These are phyloP conservation scores for Melanotaenia duboulayi DNA, from an alignment of 2,113 vertebrate species.

Conservation along the genomic window DNA sequence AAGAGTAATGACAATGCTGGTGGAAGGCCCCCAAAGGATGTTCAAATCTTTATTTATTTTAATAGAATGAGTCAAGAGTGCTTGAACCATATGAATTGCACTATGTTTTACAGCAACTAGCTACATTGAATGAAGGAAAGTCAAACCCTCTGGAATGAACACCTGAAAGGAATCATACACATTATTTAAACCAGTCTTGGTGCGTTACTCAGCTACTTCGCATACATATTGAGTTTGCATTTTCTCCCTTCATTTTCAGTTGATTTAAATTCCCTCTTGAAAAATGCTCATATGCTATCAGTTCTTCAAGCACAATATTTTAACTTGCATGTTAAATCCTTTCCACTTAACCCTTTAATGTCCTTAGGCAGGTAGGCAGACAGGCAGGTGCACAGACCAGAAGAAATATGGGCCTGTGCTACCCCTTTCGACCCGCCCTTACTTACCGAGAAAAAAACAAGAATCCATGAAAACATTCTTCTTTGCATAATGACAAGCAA, in stretches of 20 bases:
- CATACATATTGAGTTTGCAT: neutral
- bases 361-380: too few species aligned
- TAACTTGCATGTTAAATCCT: too few species aligned
- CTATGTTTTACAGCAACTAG: neutral
- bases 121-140: slow-evolving; percentile 17
- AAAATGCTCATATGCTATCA: too few species aligned
- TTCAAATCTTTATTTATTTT: slow-evolving; percentile 6
- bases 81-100: slow-evolving; percentile 34
- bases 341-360: too few species aligned
- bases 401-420: too few species aligned
- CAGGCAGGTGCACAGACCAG: too few species aligned
- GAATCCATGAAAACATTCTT: too few species aligned
- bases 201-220: neutral
- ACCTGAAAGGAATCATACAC: slow-evolving; percentile 6
- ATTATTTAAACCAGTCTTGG: neutral
- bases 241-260: neutral
- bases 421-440: too few species aligned
- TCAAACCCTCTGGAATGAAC: slow-evolving; percentile 9
- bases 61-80: slow-evolving; percentile 39
- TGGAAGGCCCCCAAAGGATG: slow-evolving; percentile 7
- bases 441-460: too few species aligned
- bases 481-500: too few species aligned
- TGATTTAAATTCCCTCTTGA: neutral
- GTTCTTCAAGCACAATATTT: too few species aligned
- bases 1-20: slow-evolving; percentile 38